These are phyloP conservation scores for Heliconius himera DNA, from an alignment of 1,140 invertebrate species.

Conservation along the genomic window DNA sequence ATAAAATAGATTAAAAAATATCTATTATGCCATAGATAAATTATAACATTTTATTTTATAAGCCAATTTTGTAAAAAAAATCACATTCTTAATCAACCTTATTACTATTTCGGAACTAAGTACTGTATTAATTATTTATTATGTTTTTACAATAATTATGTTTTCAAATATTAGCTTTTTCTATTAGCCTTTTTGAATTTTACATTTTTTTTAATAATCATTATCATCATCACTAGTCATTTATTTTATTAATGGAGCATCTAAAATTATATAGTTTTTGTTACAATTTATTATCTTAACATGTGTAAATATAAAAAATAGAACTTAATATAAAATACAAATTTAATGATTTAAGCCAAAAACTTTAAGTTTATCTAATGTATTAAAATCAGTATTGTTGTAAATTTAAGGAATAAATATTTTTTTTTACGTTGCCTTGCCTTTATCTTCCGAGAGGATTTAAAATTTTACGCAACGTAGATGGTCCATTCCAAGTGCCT, in stretches of 20 bases:
- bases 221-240: neutral
- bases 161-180: neutral
- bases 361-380: neutral
- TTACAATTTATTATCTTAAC: neutral
- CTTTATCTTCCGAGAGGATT: slow-evolving; percentile 58
- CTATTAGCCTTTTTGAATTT: neutral
- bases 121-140: neutral
- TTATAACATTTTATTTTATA: neutral
- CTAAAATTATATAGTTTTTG: neutral
- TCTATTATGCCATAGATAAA: neutral
- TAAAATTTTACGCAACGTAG: slow-evolving; percentile 84
- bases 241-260: neutral
- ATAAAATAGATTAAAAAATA: too few species aligned
- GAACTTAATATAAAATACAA: neutral
- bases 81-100: too few species aligned
- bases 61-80: neutral
- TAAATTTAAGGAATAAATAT: slow-evolving; percentile 37
- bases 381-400: slow-evolving; percentile 19
- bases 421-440: slow-evolving; percentile 33
- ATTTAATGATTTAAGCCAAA: neutral
- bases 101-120: neutral
- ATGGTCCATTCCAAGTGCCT: slow-evolving; percentile 93
- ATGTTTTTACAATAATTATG: neutral
- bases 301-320: slow-evolving; percentile 6
- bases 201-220: neutral